Conservation (phyloP, 2,797 vertebrate genomes). For the Hozukius guyotensis region DNA sequence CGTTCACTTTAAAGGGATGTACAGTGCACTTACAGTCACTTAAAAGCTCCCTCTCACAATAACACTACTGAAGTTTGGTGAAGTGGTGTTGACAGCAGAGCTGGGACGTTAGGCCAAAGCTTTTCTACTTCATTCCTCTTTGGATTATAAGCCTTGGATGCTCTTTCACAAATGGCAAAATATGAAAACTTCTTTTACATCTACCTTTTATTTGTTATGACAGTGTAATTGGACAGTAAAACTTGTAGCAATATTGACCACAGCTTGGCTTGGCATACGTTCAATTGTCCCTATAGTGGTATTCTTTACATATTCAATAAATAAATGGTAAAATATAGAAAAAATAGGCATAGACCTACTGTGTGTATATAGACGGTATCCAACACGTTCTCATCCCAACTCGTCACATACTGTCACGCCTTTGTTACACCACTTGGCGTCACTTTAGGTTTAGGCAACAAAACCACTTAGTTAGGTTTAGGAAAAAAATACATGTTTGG, state of each 20-base stretch:
- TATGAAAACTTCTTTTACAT: neutral
- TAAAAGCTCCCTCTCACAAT: constrained; percentile 53
- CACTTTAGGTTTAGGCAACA: too few relatives aligned
- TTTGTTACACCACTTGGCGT: too few relatives aligned
- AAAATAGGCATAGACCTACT: neutral
- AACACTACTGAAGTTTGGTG: constrained; percentile 42
- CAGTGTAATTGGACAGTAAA: neutral
- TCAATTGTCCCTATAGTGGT: neutral
- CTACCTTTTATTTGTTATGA: constrained; percentile 4
- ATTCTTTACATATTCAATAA: neutral
- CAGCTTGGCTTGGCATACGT: neutral
- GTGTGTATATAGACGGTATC: neutral
- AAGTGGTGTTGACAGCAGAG: constrained; percentile 64
- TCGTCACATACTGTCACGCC: too few relatives aligned
- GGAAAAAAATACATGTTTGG: too few relatives aligned
- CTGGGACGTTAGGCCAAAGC: constrained; percentile 13
- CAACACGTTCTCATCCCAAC: too few relatives aligned
- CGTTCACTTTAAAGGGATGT: constrained; percentile 43
- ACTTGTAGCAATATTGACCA: neutral
- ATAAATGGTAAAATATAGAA: neutral
- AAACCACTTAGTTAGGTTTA: too few relatives aligned
- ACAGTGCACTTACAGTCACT: constrained; percentile 46
- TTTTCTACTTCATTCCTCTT: constrained; percentile 33
- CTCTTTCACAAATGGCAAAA: constrained; percentile 26
- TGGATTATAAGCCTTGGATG: constrained; percentile 23